phyloP scores from a whole-genome alignment of 2,113 vertebrate species.

The Callaeas wilsoni region DNA sequence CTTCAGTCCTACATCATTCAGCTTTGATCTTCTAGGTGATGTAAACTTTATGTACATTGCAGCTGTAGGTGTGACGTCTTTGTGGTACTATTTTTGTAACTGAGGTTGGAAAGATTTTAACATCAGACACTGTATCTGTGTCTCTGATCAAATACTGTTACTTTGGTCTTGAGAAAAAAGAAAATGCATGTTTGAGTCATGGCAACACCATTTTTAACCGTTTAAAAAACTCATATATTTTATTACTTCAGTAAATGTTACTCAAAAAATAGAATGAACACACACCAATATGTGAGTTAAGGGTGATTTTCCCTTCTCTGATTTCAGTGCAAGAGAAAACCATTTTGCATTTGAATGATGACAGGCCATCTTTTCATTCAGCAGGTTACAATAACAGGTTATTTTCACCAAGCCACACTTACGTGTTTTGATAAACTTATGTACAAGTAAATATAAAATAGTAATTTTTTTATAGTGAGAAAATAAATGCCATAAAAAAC shows the following conservation, averaged over 20 bases:
- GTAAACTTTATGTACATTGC: neutral
- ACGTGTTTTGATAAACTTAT: neutral
- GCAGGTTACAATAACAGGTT: neutral
- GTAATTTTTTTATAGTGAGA: neutral
- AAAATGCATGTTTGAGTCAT: neutral
- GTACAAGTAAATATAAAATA: neutral
- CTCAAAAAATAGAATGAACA: neutral
- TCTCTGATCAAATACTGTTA: conserved; percentile 10
- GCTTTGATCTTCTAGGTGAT: neutral
- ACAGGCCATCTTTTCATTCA: neutral
- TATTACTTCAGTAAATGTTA: neutral
- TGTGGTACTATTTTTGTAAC: conserved; percentile 9
- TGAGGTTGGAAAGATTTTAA: conserved; percentile 40
- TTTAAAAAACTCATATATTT: neutral
- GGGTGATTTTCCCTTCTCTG: neutral
- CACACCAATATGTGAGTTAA: neutral
- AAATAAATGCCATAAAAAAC: neutral
- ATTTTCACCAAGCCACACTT: neutral
- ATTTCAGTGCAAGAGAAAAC: neutral
- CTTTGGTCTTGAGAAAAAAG: neutral
- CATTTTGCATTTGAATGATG: neutral
- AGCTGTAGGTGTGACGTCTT: neutral
- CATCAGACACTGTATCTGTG: neutral
- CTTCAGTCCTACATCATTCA: neutral
- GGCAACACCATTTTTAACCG: neutral